These are phyloP conservation scores for Gorilla gorilla DNA, from an alignment of 2,113 vertebrate genomes.

Conservation along the genomic window DNA sequence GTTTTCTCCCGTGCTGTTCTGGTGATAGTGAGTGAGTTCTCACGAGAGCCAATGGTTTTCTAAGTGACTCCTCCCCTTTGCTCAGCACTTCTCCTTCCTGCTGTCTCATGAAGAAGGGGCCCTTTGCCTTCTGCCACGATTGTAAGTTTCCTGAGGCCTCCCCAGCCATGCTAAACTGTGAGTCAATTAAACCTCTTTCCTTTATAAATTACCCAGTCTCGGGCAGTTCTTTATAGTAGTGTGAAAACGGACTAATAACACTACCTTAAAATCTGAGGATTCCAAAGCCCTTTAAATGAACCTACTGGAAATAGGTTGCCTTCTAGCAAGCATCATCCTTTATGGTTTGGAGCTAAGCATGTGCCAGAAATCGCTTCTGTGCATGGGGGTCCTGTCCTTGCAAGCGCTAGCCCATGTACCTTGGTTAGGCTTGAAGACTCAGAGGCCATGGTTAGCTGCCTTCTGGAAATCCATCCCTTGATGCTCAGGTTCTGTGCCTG, in stretches of 20 bases:
- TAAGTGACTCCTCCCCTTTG: too few relatives aligned
- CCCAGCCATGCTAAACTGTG: too few relatives aligned
- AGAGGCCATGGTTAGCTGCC: fast-evolving
- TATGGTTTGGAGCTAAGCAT: not conserved
- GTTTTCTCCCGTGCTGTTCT: too few relatives aligned
- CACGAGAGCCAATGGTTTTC: too few relatives aligned
- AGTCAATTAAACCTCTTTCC: too few relatives aligned
- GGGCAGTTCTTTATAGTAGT: too few relatives aligned
- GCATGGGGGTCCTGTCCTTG: fast-evolving
- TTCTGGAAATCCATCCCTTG: not conserved
- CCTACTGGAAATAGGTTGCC: not conserved
- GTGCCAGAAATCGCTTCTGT: not conserved
- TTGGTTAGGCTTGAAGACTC: not conserved
- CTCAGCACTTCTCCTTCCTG: too few relatives aligned
- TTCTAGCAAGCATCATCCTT: fast-evolving
- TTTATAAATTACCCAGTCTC: too few relatives aligned
- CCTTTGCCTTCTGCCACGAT: too few relatives aligned
- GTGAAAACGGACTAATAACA: not conserved
- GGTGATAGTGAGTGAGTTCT: too few relatives aligned
- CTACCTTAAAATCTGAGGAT: not conserved
- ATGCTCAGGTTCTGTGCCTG: not conserved
- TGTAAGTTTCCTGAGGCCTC: too few relatives aligned
- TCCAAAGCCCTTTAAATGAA: not conserved
- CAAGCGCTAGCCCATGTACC: not conserved
- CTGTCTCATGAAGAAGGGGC: too few relatives aligned